phyloP scores from a whole-genome alignment of 2,113 vertebrate species.

The Lamprotornis superbus region DNA sequence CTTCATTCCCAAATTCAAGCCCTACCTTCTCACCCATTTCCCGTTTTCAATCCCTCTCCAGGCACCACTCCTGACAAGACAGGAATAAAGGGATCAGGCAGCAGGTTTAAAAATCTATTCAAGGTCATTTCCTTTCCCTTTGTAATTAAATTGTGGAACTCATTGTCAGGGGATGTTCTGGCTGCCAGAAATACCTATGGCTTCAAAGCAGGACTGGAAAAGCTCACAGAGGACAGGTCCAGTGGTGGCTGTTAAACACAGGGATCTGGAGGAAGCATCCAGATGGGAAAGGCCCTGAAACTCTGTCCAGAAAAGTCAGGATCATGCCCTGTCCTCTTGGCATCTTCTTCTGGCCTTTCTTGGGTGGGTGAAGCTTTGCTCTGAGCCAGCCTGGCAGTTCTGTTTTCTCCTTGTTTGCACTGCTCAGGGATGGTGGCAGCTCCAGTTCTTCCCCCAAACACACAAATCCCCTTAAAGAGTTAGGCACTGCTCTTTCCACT shows the following conservation, averaged over 20 bases:
- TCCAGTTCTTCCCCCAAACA: not conserved
- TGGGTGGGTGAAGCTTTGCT: not conserved
- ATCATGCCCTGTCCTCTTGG: not conserved
- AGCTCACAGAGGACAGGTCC: not conserved
- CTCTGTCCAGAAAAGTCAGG: not conserved
- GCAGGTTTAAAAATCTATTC: conserved; percentile 31
- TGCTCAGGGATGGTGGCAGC: not conserved
- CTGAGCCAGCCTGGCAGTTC: not conserved
- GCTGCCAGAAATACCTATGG: conserved; percentile 35
- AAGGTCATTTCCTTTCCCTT: conserved; percentile 19
- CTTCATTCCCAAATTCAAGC: not conserved
- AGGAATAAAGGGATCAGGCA: conserved; percentile 42
- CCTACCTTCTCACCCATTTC: not conserved
- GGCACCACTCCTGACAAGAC: conserved; percentile 1
- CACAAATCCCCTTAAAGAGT: not conserved
- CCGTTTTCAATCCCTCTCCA: not conserved
- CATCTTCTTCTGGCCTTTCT: not conserved
- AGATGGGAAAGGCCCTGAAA: not conserved
- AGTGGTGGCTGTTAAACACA: not conserved
- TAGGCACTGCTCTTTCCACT: not conserved
- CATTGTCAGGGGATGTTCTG: conserved; percentile 23
- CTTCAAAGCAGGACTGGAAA: conserved; percentile 4
- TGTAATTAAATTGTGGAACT: conserved; percentile 38
- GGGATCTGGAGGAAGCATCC: not conserved
- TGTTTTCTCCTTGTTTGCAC: not conserved